phyloP scores from a whole-genome alignment of 2,113 vertebrate genomes.

The Egretta garzetta region DNA sequence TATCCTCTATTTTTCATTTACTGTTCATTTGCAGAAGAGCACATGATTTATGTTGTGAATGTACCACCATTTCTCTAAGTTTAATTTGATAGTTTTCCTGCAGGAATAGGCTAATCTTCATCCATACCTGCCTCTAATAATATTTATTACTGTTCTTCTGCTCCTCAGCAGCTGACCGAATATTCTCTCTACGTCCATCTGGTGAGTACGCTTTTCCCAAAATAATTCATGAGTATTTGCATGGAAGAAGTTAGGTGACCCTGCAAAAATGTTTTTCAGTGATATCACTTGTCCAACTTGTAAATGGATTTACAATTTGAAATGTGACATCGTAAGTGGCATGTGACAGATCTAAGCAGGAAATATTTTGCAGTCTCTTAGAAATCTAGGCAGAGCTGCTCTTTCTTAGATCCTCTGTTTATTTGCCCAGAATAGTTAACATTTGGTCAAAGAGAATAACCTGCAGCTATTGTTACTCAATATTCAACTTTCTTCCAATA shows the following conservation, averaged over 20 bases:
- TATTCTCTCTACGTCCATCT: constrained; percentile 28
- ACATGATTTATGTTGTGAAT: background rate
- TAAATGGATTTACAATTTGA: constrained; percentile 18
- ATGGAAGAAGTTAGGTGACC: constrained; percentile 2
- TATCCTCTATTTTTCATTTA: background rate
- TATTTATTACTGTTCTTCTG: constrained; percentile 39
- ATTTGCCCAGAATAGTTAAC: background rate
- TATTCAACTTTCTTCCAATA: background rate
- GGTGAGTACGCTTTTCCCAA: constrained; percentile 6
- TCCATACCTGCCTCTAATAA: constrained; percentile 5
- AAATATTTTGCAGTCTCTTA: background rate
- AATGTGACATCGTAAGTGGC: background rate
- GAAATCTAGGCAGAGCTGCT: background rate
- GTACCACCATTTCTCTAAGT: background rate
- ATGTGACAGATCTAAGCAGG: background rate
- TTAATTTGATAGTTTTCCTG: background rate
- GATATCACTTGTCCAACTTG: background rate
- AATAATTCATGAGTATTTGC: constrained; percentile 32
- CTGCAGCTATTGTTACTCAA: background rate
- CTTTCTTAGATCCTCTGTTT: background rate
- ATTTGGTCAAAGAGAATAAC: background rate
- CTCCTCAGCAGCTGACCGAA: constrained; percentile 31
- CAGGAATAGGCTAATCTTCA: constrained; percentile 15
- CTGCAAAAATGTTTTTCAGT: background rate
- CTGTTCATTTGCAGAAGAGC: background rate